Percentiles rank a stretch among this genome's conserved stretches.
phyloP scores from a whole-genome alignment of 2,113 vertebrate species.

The Gracilinanus agilis region DNA sequence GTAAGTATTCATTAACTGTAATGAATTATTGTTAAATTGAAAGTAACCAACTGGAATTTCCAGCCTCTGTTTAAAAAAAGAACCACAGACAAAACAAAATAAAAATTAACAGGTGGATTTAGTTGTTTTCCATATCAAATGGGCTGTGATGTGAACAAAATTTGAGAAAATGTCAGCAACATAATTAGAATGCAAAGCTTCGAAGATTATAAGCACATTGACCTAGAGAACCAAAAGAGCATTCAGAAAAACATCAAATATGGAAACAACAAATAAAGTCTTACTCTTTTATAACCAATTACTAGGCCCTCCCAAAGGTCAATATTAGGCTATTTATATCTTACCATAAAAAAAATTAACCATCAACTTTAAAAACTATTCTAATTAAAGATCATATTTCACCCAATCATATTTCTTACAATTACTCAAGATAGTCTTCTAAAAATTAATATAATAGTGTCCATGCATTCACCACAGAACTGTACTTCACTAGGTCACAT shows the following conservation, averaged over 20 bases:
- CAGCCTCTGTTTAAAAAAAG: background rate
- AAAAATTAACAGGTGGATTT: background rate
- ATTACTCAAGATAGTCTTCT: background rate
- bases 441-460: background rate
- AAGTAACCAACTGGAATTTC: background rate
- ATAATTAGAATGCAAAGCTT: conserved; percentile 13
- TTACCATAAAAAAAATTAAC: background rate
- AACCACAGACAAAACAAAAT: background rate
- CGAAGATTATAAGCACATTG: background rate
- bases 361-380: background rate
- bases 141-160: background rate
- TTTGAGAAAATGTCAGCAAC: background rate
- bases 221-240: background rate
- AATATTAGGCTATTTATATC: background rate
- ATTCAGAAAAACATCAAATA: background rate
- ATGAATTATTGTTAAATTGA: background rate
- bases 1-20: background rate
- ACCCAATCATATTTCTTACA: background rate
- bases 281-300: background rate
- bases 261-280: background rate
- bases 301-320: background rate
- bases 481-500: background rate
- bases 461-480: background rate
- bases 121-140: background rate
- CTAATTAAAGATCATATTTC: background rate